Base-by-base conservation (phyloP, 1,140 invertebrate genomes). In the Ephestia elutella region DNA sequence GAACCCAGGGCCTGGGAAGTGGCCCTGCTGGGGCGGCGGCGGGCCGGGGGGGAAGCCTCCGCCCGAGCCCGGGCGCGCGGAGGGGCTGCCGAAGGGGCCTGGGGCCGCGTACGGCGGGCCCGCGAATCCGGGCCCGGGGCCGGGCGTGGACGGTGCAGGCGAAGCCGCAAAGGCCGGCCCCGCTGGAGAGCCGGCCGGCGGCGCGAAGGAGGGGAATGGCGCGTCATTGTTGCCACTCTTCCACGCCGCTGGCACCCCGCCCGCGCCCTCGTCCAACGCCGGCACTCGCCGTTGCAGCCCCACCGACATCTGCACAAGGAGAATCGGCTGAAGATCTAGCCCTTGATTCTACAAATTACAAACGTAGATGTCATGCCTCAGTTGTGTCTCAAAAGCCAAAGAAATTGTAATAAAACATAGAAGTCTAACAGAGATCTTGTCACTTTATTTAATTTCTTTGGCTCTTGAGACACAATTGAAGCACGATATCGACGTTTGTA, bases 241-340 rank as follows among this genome's bases (percentile, higher is more conserved):
- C 82, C 82, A 85, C 50, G 79, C 74, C 55, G 75, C 70, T 49
- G 80, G 75, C 59, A 81, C 80, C 55, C 81, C 80, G 63, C 75
- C 83, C 57, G 71, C 76, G 62, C 65, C 74, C 70, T 87, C 84
- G 69, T 87, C 84, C 70, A 87, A 76, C 70, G 82, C 78, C 60
- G 84, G 82, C 70, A 87, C 82, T 62, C 84, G 84, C 82, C 84
- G 72, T 66, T 85, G 82, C 62, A 87, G 84, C 65, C 84, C 84
- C 81, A 87, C 84, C 77, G 84, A 87, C 84, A 87, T 87, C 84
- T 87, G 77, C 38, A 62, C 50, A 50, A 56, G 49, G 55, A 35
- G n/a, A n/a, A n/a, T n/a, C n/a, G n/a, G n/a, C n/a, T n/a, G n/a
- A n/a, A n/a, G n/a, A n/a, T n/a, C n/a, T n/a, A n/a, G n/a, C n/a